Evolutionary conservation across 2,113 vertebrate species (phyloP), one percentile per base, ranked within the genome.

Genomic region (Tretioscincus oriximinensis): DNA sequence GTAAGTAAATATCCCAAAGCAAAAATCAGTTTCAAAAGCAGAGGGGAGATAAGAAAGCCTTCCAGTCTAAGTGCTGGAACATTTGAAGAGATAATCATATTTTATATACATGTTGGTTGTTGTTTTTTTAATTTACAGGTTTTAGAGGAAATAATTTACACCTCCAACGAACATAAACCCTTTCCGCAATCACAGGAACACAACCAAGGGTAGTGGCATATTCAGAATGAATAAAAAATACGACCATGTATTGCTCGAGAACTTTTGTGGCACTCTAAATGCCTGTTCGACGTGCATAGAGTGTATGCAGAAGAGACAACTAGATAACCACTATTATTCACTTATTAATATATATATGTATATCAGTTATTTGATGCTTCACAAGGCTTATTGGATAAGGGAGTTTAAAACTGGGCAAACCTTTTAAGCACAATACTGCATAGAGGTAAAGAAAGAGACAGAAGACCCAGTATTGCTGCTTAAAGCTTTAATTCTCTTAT

Each of bases 211-310:
- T 31, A 78, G 18, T 35, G 66, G 69, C 71, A 60, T 47, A 58
- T 76, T 51, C 47, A 58, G 65, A 75, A 82, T 58, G 63, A 64
- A 78, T 35, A 60, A 71, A n/a, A 22, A 26, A 64, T 28, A 21
- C 35, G n/a, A 41, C 77, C 61, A 28, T 1, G 69, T 64, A 80
- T 72, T 87, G 87, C 86, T 85, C 92, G 89, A 69, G 54, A 60
- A 83, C 81, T 80, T 87, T 64, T 81, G 61, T 81, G 77, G 64
- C 75, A 26, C 51, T 9, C 78, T 61, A 47, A 73, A 68, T 29
- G 66, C 20, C n/a, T 68, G n/a, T 18, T 18, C 2, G 31, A 68
- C 84, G 29, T 72, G 49, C 7, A 35, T 12, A 79, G 68, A 71
- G 31, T 12, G 29, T 12, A 41, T 18, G 60, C 10, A 61, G 87